Evolutionary conservation across 1,140 invertebrate genomes (phyloP).

Genomic region (Ptiloglossa arizonensis): DNA sequence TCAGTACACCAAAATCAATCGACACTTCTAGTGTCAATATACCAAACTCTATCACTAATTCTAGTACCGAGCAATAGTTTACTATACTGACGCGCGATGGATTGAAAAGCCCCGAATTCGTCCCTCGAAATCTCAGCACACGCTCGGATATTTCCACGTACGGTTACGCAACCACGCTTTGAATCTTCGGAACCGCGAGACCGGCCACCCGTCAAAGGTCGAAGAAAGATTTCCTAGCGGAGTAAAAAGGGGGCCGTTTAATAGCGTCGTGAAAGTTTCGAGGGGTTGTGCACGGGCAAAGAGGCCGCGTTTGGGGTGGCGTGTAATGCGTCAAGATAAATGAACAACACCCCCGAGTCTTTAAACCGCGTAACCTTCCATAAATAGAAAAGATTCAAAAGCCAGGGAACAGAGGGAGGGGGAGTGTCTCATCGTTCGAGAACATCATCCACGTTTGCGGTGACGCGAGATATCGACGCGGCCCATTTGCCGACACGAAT

Average conservation of each 20-base stretch:
- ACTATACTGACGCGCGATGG: too few species aligned
- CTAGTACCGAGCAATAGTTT: too few species aligned
- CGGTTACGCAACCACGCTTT: background rate
- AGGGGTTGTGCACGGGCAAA: background rate
- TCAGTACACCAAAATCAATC: too few species aligned
- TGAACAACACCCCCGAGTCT: constrained; percentile 13
- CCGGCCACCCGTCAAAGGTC: background rate
- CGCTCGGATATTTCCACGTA: too few species aligned
- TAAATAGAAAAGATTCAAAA: background rate
- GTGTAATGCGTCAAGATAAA: constrained; percentile 22
- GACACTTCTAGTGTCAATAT: too few species aligned
- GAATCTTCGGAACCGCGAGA: background rate
- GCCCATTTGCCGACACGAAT: constrained; percentile 8
- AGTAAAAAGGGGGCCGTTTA: background rate
- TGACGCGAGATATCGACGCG: background rate
- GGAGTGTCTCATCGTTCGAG: background rate
- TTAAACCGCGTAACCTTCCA: background rate
- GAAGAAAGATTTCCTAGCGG: background rate
- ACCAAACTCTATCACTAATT: too few species aligned
- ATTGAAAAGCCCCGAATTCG: too few species aligned
- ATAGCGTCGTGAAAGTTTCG: constrained; percentile 2
- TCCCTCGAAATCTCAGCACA: background rate
- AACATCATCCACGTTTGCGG: background rate
- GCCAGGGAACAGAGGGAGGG: background rate
- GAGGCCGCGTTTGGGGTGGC: too few species aligned